Conservation (phyloP, 2,888 invertebrate genomes). For the Philopedon plagiatum region DNA sequence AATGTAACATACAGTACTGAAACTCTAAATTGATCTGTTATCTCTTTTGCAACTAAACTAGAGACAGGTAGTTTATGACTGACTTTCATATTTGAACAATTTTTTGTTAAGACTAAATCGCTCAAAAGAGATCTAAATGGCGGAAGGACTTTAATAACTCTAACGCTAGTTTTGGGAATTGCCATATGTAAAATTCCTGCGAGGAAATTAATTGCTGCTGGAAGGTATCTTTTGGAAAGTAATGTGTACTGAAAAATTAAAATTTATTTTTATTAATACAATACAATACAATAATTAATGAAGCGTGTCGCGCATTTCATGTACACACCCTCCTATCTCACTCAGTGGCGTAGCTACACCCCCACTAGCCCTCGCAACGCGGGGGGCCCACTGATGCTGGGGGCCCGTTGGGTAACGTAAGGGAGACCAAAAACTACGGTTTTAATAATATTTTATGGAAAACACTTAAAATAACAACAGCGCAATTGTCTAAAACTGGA, state of each 20-base stretch:
- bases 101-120: constrained; percentile 72
- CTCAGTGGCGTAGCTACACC: too few species aligned
- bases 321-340: too few species aligned
- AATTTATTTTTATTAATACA: neutral
- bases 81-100: constrained; percentile 63
- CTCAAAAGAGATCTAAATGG: constrained; percentile 75
- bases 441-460: too few species aligned
- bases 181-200: constrained; percentile 82
- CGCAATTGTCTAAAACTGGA: too few species aligned
- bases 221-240: constrained; percentile 85
- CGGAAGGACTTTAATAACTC: constrained; percentile 76
- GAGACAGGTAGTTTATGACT: constrained; percentile 70
- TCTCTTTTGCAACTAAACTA: constrained; percentile 72
- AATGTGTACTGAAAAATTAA: constrained; percentile 74
- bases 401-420: too few species aligned
- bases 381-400: too few species aligned
- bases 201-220: constrained; percentile 86
- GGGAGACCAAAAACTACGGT: too few species aligned
- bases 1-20: constrained; percentile 72
- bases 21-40: constrained; percentile 78
- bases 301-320: too few species aligned
- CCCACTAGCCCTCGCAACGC: too few species aligned
- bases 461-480: too few species aligned
- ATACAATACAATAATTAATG: too few species aligned
- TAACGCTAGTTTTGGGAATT: constrained; percentile 74